phyloP scores from a whole-genome alignment of 2,888 invertebrate species.

The Maniola hyperantus region DNA sequence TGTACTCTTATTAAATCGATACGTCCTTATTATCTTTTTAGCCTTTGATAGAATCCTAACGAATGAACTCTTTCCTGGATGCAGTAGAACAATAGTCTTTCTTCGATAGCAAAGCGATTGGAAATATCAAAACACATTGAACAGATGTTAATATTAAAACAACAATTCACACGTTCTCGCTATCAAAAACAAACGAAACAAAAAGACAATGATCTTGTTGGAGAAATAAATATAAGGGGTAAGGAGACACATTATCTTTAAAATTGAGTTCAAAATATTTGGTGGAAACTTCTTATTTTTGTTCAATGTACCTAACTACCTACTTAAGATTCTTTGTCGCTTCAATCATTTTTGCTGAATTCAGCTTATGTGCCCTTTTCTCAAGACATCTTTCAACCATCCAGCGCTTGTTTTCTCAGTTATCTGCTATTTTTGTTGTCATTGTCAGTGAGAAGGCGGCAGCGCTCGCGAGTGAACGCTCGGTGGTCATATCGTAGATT shows the following conservation, averaged over 20 bases:
- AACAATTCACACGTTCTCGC: background rate
- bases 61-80: background rate
- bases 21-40: too few relatives aligned
- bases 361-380: conserved; percentile 12
- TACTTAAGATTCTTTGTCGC: background rate
- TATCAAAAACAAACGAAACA: background rate
- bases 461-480: conserved; percentile 56
- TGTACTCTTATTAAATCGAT: too few relatives aligned
- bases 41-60: too few relatives aligned
- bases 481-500: conserved; percentile 30
- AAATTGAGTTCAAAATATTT: background rate
- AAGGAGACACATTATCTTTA: background rate
- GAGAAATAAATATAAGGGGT: background rate
- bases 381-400: conserved; percentile 44
- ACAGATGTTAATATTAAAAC: background rate
- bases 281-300: too few relatives aligned
- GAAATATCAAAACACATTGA: background rate
- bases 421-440: conserved; percentile 60
- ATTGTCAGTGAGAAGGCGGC: conserved; percentile 53
- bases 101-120: conserved; percentile 1
- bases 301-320: too few relatives aligned
- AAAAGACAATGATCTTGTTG: background rate
- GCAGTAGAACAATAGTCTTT: background rate
- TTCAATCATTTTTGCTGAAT: background rate
- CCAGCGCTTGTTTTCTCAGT: conserved; percentile 52